Evolutionary conservation across 1,140 invertebrate species (phyloP), one percentile per base, ranked within the genome.

Genomic region (Akabosia matsudoensis): DNA sequence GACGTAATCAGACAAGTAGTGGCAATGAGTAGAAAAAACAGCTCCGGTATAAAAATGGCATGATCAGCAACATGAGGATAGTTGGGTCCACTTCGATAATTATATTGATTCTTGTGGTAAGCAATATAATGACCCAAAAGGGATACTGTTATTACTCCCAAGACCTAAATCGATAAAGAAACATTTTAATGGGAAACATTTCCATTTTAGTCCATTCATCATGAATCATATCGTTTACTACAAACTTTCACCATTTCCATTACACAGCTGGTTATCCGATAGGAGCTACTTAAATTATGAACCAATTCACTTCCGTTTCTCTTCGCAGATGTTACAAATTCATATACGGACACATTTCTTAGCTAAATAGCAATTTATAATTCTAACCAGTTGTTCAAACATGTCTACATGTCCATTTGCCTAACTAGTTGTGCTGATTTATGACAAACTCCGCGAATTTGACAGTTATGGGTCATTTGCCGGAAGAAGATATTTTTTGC

Each of bases 1-100:
- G 92, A 93, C 14, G 90, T 89, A 74, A 94, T 90, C 81, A 94
- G 87, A 83, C 92, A 94, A 13, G 92, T 87, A 0, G 90, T 89
- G 0, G 89, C 85, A 76, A 91, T 89, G 33, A 93, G 83, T 7
- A 93, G 85, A 83, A 92, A 92, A 83, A 93, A 93, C n/a, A 92
- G 83, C 79, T 90, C 88, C 0, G 89, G 85, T 14, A 84, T 80
- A 52, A 83, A 78, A 1, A 79, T 33, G 0, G 78, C 75, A 67
- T 74, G 37, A 26, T 74, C 79, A 33, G 30, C 76, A 73, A 33
- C 67, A 33, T 10, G 74, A 37, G 33, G 24, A 33, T 56, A 73
- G 14, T 37, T 71, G 14, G 61, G 31, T 13, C 52, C 74, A 16
- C 30, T 16, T 1, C 76, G 56, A 52, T 75, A 75, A 31, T 82